Evolutionary conservation across 2,113 vertebrate genomes (phyloP).

Genomic region (Gymnorhina tibicen): DNA sequence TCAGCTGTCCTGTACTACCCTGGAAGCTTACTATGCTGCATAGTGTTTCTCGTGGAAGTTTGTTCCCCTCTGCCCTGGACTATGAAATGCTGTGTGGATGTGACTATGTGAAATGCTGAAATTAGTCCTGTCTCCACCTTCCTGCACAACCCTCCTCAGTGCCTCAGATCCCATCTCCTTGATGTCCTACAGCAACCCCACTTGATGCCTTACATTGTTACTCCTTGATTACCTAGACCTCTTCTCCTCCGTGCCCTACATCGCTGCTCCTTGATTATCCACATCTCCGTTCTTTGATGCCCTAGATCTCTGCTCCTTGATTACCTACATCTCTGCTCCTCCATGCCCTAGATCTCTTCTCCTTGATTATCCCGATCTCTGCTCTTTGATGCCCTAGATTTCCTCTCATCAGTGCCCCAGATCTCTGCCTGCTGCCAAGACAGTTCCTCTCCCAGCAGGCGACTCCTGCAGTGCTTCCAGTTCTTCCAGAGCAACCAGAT

Average conservation of each 20-base stretch:
- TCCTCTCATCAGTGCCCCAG: neutral
- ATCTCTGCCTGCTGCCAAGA: neutral
- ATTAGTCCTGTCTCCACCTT: neutral
- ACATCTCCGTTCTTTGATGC: neutral
- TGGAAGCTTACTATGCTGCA: fast-evolving
- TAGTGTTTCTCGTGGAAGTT: neutral
- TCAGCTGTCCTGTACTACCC: neutral
- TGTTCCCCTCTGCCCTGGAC: neutral
- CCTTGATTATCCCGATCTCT: neutral
- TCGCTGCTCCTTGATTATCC: neutral
- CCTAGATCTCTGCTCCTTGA: neutral
- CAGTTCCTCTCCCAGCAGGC: neutral
- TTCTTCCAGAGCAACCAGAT: neutral
- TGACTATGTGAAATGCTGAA: too few relatives aligned
- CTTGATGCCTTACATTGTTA: neutral
- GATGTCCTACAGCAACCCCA: neutral
- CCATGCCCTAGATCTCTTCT: neutral
- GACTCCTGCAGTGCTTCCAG: neutral
- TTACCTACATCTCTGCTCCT: constrained; percentile 10
- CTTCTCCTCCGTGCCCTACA: neutral
- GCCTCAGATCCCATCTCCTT: neutral
- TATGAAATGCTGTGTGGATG: neutral
- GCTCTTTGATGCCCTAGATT: constrained; percentile 30
- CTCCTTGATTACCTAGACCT: neutral
- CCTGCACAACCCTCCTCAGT: neutral